Percentiles rank a stretch among this genome's conserved stretches.
phyloP scores from a whole-genome alignment of 2,797 vertebrate genomes.

The Sylvia borin region DNA sequence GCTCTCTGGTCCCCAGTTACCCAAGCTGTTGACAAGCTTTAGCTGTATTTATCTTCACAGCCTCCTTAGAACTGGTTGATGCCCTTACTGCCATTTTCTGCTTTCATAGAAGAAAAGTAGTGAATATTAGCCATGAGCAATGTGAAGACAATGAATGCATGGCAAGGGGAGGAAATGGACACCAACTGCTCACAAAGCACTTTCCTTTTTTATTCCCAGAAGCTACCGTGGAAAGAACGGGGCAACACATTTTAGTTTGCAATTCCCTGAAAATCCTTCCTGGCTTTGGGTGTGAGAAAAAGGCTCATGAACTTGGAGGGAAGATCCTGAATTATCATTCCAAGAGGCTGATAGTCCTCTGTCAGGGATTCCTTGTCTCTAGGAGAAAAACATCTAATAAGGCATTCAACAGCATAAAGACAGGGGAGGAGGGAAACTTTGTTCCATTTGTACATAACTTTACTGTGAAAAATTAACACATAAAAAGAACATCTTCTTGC shows the following conservation, averaged over 20 bases:
- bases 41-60: neutral
- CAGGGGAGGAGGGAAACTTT: neutral
- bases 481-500: conserved; percentile 9
- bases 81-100: neutral
- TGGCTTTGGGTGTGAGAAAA: neutral
- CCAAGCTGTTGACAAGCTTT: neutral
- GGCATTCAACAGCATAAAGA: neutral
- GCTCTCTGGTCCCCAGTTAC: neutral
- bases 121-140: neutral
- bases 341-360: neutral
- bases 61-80: neutral
- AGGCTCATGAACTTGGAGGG: neutral
- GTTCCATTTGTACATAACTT: neutral
- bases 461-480: conserved; percentile 19
- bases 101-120: neutral
- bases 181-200: neutral
- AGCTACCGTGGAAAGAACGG: neutral
- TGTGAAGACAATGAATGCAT: neutral
- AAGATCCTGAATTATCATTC: neutral
- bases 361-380: neutral
- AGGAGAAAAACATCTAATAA: neutral
- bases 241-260: neutral
- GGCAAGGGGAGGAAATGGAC: neutral
- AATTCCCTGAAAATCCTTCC: neutral
- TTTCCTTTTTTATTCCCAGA: neutral